Base-by-base conservation (phyloP, 1,140 invertebrate genomes). In the Ladona fulva region DNA sequence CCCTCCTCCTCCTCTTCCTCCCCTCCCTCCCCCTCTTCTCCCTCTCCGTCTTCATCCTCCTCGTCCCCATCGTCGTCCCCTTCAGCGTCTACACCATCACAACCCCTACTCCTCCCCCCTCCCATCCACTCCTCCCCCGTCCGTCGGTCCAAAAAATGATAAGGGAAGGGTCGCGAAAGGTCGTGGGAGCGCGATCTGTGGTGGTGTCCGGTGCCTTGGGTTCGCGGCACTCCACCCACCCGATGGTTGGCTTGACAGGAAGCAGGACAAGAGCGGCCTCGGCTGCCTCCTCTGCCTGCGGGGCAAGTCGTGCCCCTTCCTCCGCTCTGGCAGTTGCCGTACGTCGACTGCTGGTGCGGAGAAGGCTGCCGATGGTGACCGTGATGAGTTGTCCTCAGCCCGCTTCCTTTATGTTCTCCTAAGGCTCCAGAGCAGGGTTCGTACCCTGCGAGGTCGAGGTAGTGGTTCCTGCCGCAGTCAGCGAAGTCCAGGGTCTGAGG, bases 201-300 rank as follows among this genome's bases (percentile, higher is more conserved):
- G 80, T 78, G 83, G 75, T 25, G 82, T 79, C 77, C 81, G 82
- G 74, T 78, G 74, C 74, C 83, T 81, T 87, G 86, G 79, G 83
- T 84, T 85, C 86, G 77, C 87, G 86, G 19, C 83, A 81, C 14
- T 84, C 84, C 19, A 84, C 86, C 24, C 83, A 81, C 14, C 85
- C 84, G 19, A 84, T 86, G 22, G 84, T 86, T 79, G 88, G 89
- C 79, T 89, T 88, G 24, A 88, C 88, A 22, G 88, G 87, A 81
- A 89, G 88, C 25, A 89, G 82, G 81, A 89, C 52, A 66, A 3
- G 52, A 66, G 16, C 52, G 14, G 16, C 52, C 52, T 22, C 52
- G 3, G 16, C 12, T 22, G 16, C 52, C 52, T 3, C 52, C 52
- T 19, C 52, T 19, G 44, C 44, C 44, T 52, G 10, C 44, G 1